These are phyloP conservation scores for Drosophila trapezifrons DNA, from an alignment of 1,140 invertebrate species.

Conservation along the genomic window DNA sequence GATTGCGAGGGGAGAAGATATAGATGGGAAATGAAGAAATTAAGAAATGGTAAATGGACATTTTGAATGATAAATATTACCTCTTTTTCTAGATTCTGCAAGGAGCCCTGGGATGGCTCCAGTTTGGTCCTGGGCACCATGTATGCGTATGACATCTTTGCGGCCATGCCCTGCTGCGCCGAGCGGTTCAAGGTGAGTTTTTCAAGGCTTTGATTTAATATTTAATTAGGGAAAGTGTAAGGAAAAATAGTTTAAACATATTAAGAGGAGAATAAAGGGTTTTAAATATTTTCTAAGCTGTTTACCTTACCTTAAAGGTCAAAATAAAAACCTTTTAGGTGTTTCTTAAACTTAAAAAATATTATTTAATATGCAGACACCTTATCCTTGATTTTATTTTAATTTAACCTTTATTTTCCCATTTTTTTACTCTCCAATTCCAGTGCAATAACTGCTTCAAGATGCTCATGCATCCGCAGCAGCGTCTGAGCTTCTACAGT, in stretches of 20 bases:
- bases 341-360: no score
- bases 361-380: neutral
- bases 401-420: neutral
- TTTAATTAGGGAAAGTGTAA: neutral
- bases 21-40: neutral
- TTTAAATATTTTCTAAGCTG: neutral
- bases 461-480: slow-evolving; percentile 92
- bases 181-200: slow-evolving; percentile 93
- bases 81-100: slow-evolving; percentile 87
- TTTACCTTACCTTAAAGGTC: neutral
- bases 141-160: slow-evolving; percentile 99
- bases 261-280: neutral
- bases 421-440: slow-evolving; percentile 60
- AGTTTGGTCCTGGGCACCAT: slow-evolving; percentile 97
- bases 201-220: neutral
- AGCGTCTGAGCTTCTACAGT: slow-evolving; percentile 95
- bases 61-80: slow-evolving; percentile 6
- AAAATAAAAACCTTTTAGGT: neutral
- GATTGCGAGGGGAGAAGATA: neutral
- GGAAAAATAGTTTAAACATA: neutral
- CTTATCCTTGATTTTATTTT: neutral
- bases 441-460: slow-evolving; percentile 96
- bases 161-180: slow-evolving; percentile 97
- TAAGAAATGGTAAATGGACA: slow-evolving; percentile 6
- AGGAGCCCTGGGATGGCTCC: slow-evolving; percentile 95